phyloP scores from a whole-genome alignment of 1,140 invertebrate species.

The Listronotus oregonensis region DNA sequence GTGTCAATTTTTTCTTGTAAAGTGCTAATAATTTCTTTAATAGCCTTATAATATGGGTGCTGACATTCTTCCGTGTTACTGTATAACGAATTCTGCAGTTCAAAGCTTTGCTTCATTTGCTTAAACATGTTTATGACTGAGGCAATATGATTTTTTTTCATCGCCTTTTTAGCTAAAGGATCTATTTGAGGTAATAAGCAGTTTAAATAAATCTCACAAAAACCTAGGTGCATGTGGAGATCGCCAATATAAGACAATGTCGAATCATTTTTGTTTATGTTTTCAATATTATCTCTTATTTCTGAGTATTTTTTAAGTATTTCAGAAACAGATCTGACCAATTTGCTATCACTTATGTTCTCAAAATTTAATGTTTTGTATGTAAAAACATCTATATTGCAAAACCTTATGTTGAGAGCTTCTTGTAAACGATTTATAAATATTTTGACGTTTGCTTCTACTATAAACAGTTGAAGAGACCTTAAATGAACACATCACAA shows the following conservation, averaged over 20 bases:
- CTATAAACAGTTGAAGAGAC: neutral
- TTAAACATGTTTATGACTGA: slow-evolving; percentile 60
- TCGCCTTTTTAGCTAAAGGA: slow-evolving; percentile 71
- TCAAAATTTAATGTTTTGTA: neutral
- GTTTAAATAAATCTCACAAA: slow-evolving; percentile 47
- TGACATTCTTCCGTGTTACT: slow-evolving; percentile 39
- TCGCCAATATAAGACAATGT: slow-evolving; percentile 30
- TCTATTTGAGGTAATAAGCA: slow-evolving; percentile 66
- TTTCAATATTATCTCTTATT: slow-evolving; percentile 13
- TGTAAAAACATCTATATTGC: neutral
- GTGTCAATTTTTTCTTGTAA: slow-evolving; percentile 53
- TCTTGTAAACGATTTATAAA: slow-evolving; percentile 9
- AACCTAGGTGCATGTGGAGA: slow-evolving; percentile 45
- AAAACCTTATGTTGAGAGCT: neutral
- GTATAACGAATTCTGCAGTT: slow-evolving; percentile 45
- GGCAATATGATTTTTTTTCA: slow-evolving; percentile 69
- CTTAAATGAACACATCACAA: slow-evolving; percentile 4
- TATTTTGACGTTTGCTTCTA: slow-evolving; percentile 4
- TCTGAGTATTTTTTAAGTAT: slow-evolving; percentile 13
- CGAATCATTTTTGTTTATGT: neutral
- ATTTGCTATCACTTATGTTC: neutral
- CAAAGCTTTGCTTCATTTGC: slow-evolving; percentile 44
- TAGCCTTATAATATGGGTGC: slow-evolving; percentile 52
- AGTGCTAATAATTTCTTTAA: slow-evolving; percentile 49
- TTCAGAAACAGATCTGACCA: neutral